These are phyloP conservation scores for Ormyrus labotus DNA, from an alignment of 2,888 invertebrate species.

Conservation along the genomic window DNA sequence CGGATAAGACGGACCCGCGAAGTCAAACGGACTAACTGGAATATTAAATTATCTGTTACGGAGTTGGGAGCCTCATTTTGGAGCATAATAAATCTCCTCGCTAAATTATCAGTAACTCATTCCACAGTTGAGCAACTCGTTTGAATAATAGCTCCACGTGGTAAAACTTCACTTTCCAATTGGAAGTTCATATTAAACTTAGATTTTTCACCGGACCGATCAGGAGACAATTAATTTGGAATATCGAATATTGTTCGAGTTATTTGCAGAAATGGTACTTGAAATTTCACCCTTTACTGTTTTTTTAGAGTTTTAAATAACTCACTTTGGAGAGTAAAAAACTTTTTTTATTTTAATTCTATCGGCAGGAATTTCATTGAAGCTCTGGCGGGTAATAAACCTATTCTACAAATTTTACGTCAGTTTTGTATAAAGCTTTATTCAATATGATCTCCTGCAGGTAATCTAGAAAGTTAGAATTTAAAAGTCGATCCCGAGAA, in stretches of 20 bases:
- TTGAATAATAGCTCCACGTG: conserved; percentile 2
- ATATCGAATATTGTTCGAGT: too few relatives aligned
- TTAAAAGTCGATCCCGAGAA: conserved; percentile 5
- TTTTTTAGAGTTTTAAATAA: background rate
- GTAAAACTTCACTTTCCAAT: background rate
- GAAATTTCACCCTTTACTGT: too few relatives aligned
- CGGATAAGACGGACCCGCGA: conserved; percentile 25
- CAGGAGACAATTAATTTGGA: too few relatives aligned
- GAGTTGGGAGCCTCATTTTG: background rate
- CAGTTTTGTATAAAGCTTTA: background rate
- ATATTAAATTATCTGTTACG: conserved; percentile 40
- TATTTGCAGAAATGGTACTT: too few relatives aligned
- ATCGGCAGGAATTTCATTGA: background rate
- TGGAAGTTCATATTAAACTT: too few relatives aligned
- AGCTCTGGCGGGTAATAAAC: background rate
- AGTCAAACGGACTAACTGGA: conserved; percentile 23
- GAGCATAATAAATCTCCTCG: conserved; percentile 23
- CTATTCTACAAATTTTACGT: background rate
- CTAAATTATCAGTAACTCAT: conserved; percentile 25
- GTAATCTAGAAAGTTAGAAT: conserved; percentile 19
- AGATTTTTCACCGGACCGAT: too few relatives aligned
- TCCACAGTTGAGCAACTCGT: background rate
- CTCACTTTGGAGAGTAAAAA: background rate
- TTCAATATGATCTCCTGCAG: background rate
- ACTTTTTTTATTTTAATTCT: background rate